phyloP scores from a whole-genome alignment of 2,797 vertebrate species.

The Podarcis lilfordi region DNA sequence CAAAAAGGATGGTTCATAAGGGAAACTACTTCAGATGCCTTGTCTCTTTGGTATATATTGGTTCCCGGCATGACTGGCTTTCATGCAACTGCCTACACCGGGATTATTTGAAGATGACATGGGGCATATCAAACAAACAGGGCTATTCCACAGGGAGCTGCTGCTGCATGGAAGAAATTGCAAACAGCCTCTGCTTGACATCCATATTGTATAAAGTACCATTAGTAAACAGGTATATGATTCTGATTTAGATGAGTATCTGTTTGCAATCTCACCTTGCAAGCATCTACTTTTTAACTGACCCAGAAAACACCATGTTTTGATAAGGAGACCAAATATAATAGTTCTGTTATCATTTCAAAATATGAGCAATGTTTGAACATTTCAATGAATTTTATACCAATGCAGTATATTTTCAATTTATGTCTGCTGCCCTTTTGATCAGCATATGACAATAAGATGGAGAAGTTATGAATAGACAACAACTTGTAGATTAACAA shows the following conservation, averaged over 20 bases:
- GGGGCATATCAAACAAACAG: too few species aligned
- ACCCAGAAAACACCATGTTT: constrained; percentile 14
- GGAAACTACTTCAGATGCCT: not conserved
- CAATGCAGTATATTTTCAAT: constrained; percentile 14
- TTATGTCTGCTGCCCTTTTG: not conserved
- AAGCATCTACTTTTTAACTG: not conserved
- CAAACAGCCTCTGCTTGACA: not conserved
- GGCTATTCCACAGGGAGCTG: not conserved
- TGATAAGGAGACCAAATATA: constrained; percentile 8
- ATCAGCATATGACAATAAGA: not conserved
- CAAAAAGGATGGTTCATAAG: not conserved
- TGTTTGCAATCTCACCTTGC: not conserved
- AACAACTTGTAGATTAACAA: constrained; percentile 10
- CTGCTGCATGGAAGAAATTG: not conserved
- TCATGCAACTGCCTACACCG: not conserved
- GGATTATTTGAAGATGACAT: not conserved
- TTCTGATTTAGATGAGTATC: not conserved
- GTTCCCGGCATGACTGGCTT: not conserved
- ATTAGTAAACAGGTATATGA: not conserved
- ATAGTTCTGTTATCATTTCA: not conserved
- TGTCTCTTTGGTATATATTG: not conserved
- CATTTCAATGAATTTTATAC: not conserved
- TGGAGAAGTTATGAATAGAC: constrained; percentile 1
- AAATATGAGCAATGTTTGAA: not conserved
- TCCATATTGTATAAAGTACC: not conserved